Evolutionary conservation across 2,113 vertebrate genomes (phyloP), one percentile per base, ranked within the genome.

Genomic region (Caloenas nicobarica): DNA sequence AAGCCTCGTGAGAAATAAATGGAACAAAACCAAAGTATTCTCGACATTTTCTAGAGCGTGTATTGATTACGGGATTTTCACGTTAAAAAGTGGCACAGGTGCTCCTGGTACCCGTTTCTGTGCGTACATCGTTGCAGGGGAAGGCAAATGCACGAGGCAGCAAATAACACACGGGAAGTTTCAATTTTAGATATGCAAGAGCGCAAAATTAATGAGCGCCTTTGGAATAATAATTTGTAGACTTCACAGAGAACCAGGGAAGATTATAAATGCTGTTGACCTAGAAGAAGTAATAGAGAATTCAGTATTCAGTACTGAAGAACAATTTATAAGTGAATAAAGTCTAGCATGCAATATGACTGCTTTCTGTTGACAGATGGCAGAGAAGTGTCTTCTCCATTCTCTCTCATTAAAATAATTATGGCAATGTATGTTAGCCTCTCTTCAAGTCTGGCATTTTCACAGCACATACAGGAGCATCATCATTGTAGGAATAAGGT

Each of bases 351-450:
- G 90, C 57, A 13, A 29, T 58, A 46, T 50, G 82, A 88, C 81
- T 61, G 77, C 93, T 91, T 83, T 28, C 93, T 96, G 86, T 96
- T 93, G 92, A 94, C 94, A 96, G 91, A 96, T 93, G 91, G 92
- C 92, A 95, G 91, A 91, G 89, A 86, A 94, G 87, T 54, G 1
- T 93, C 92, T 95, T 93, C 94, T 76, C 83, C 91, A 84, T 74
- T 96, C 89, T 64, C 93, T 85, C 89, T 97, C 93, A 95, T 95
- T 97, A 97, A 96, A 95, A 95, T 96, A 96, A 95, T 95, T 96
- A 97, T 93, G 92, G 93, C 94, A 94, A 96, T 91, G 91, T 81
- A 56, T 93, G 94, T 95, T 93, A 95, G 91, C 22, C 46, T 90
- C 93, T 94, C 94, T 64, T 94, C 79, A 92, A 90, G 92, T 9